A percentile compares a stretch with the other conserved stretches of the same genome.
phyloP scores from a whole-genome alignment of 1,140 invertebrate genomes.

The Diabrotica undecimpunctata region DNA sequence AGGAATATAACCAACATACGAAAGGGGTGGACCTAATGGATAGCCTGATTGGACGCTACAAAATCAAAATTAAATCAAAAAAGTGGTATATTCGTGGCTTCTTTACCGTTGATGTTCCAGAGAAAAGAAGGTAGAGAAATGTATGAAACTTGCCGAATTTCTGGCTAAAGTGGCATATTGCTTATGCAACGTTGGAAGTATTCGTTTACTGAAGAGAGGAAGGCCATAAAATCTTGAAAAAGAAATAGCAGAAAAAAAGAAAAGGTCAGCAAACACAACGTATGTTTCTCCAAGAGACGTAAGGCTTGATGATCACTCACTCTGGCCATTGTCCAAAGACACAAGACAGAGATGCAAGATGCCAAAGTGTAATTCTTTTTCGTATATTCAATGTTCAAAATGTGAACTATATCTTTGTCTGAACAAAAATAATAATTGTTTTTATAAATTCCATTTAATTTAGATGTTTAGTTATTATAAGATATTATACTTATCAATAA shows the following conservation, averaged over 20 bases:
- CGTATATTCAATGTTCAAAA: neutral
- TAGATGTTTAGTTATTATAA: too few species aligned
- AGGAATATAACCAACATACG: slow-evolving; percentile 15
- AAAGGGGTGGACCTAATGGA: slow-evolving; percentile 49
- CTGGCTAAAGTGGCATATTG: too few species aligned
- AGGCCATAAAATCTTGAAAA: neutral
- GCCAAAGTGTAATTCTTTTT: too few species aligned
- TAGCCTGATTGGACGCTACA: slow-evolving; percentile 46
- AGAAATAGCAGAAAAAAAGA: neutral
- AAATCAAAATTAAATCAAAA: slow-evolving; percentile 45
- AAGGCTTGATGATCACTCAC: neutral
- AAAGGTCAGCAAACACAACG: neutral
- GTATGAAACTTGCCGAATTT: too few species aligned
- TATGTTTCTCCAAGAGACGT: neutral
- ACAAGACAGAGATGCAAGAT: too few species aligned
- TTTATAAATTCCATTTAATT: neutral
- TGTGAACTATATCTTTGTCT: neutral
- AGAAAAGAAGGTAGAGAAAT: too few species aligned
- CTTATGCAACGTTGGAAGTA: too few species aligned
- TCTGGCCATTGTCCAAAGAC: neutral
- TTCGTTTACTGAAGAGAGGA: neutral
- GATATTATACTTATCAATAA: too few species aligned
- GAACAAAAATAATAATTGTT: neutral
- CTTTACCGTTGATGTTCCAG: too few species aligned
- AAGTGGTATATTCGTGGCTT: slow-evolving; percentile 24